A percentile compares a stretch with the other conserved stretches of the same genome.
Conservation (phyloP, 2,113 vertebrate genomes). For the Nesoenas mayeri region DNA sequence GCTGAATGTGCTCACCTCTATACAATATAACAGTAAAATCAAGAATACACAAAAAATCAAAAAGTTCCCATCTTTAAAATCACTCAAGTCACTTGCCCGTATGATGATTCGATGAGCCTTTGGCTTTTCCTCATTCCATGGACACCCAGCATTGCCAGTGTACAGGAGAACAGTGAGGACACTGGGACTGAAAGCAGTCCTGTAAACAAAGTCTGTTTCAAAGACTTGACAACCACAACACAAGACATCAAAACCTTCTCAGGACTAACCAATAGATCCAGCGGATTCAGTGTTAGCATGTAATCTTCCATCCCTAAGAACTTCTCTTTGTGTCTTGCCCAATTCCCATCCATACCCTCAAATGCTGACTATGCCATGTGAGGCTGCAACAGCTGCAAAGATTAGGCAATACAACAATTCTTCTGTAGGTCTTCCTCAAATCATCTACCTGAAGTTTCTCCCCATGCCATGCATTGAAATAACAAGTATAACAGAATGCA, state of each 20-base stretch:
- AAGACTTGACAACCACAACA: background rate
- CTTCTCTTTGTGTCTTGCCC: background rate
- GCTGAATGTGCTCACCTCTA: background rate
- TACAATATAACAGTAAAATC: background rate
- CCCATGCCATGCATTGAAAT: background rate
- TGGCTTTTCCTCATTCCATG: background rate
- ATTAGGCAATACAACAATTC: background rate
- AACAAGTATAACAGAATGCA: background rate
- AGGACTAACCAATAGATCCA: background rate
- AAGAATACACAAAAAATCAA: background rate
- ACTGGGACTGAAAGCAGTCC: background rate
- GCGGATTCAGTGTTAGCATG: background rate
- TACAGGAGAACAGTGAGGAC: background rate
- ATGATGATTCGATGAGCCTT: background rate
- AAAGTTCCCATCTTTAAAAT: background rate
- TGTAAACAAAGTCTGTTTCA: background rate
- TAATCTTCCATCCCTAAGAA: background rate
- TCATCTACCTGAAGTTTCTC: background rate
- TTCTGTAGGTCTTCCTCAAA: background rate
- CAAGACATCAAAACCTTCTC: background rate
- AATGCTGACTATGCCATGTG: background rate
- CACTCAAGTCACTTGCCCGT: background rate
- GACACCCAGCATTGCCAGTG: rapidly evolving
- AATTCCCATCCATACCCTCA: background rate
- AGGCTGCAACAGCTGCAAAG: background rate